A percentile compares a stretch with the other conserved stretches of the same genome.
Evolutionary conservation across 2,113 vertebrate genomes (phyloP).

Genomic region (Leucosticte australis): DNA sequence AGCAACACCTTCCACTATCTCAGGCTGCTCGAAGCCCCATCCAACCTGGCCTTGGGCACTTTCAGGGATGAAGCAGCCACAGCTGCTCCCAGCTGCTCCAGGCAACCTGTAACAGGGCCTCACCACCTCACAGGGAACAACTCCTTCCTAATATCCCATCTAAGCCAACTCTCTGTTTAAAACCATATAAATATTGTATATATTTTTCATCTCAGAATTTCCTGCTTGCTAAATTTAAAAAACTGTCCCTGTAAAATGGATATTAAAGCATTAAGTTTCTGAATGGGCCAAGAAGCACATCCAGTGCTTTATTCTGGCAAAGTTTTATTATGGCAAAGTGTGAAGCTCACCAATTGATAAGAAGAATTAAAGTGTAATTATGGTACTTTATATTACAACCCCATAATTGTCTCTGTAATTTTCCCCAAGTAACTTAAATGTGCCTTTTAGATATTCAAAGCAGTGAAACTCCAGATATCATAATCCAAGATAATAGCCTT

Average conservation of each 20-base stretch:
- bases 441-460: constrained; percentile 31
- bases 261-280: not conserved
- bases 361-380: constrained; percentile 59
- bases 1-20: not conserved
- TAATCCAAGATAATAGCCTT: constrained; percentile 54
- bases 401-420: constrained; percentile 63
- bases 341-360: constrained; percentile 45
- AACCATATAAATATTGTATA: not conserved
- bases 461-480: constrained; percentile 30
- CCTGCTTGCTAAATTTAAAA: not conserved
- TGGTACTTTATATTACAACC: constrained; percentile 53
- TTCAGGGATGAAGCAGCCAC: not conserved
- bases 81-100: not conserved
- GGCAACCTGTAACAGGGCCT: not conserved
- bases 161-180: not conserved
- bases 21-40: not conserved
- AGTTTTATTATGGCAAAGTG: not conserved
- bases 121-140: not conserved
- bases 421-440: constrained; percentile 22
- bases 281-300: not conserved
- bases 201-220: not conserved
- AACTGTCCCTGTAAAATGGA: not conserved
- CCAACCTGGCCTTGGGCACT: not conserved
- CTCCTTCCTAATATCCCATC: not conserved
- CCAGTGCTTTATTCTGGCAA: not conserved